Evolutionary conservation across 2,888 invertebrate genomes (phyloP).

Genomic region (Zygothrica quintamaculata): DNA sequence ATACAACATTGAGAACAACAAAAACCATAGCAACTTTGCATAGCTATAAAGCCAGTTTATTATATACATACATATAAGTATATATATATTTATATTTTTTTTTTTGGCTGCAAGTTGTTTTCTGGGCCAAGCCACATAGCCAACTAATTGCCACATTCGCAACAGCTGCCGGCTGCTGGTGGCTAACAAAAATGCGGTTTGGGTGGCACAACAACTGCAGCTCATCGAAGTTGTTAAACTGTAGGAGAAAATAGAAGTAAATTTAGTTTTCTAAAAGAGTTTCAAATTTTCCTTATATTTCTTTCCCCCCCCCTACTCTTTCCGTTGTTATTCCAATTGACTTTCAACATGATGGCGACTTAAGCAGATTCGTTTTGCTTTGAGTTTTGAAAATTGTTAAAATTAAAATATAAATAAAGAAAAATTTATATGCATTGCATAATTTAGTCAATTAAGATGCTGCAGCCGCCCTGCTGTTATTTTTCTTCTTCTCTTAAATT

Average conservation of each 20-base stretch:
- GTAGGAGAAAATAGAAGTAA: conserved; percentile 15
- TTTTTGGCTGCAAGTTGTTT: conserved; percentile 60
- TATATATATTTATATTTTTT: no score
- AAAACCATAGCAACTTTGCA: conserved; percentile 32
- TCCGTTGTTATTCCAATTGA: no score
- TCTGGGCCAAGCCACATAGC: conserved; percentile 77
- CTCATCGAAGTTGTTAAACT: background rate
- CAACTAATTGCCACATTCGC: conserved; percentile 69
- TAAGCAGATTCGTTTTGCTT: conserved; percentile 9
- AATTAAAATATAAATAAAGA: conserved; percentile 37
- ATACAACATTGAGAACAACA: conserved; percentile 20
- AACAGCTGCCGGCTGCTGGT: conserved; percentile 56
- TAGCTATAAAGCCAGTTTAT: conserved; percentile 39
- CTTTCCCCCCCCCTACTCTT: background rate
- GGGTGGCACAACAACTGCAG: conserved; percentile 59
- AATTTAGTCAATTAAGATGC: conserved; percentile 57
- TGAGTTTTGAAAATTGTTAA: conserved; percentile 23
- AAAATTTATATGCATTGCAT: conserved; percentile 63
- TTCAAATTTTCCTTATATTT: no score
- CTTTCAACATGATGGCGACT: no score
- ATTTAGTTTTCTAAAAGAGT: no score
- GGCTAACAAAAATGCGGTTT: conserved; percentile 66
- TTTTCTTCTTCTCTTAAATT: no score
- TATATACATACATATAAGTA: no score
- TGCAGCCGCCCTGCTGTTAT: conserved; percentile 49